Evolutionary conservation across 2,888 invertebrate species (phyloP).

Genomic region (Eurytoma californica): DNA sequence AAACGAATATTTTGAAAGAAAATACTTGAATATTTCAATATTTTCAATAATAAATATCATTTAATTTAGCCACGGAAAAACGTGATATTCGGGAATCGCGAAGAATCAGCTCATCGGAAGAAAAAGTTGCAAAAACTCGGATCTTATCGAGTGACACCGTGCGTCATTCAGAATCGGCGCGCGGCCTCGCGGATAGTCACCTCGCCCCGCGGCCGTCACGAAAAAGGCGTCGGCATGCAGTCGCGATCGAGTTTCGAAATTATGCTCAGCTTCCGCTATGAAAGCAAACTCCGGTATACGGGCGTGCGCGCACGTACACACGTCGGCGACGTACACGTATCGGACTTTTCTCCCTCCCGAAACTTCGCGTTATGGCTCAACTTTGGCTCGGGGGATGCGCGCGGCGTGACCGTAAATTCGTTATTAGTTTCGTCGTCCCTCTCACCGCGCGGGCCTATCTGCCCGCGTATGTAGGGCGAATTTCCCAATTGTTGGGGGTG

Average conservation of each 20-base stretch:
- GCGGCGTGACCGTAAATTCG: slow-evolving; percentile 52
- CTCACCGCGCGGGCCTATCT: not conserved
- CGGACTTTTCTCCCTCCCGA: slow-evolving; percentile 35
- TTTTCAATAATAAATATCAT: no score
- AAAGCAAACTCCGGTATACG: slow-evolving; percentile 35
- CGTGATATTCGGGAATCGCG: no score
- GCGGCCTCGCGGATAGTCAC: not conserved
- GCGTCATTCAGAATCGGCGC: not conserved
- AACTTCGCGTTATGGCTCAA: slow-evolving; percentile 51
- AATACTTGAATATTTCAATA: no score
- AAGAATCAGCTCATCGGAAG: no score
- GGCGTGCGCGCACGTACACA: not conserved
- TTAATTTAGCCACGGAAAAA: no score
- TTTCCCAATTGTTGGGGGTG: slow-evolving; percentile 36
- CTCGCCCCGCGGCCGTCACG: not conserved
- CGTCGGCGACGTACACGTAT: slow-evolving; percentile 18
- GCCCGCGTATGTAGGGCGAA: slow-evolving; percentile 32
- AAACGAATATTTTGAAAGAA: no score
- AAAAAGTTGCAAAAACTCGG: no score
- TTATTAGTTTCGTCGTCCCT: slow-evolving; percentile 44
- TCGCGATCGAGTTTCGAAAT: slow-evolving; percentile 42
- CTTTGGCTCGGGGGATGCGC: slow-evolving; percentile 41
- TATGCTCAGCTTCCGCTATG: slow-evolving; percentile 35
- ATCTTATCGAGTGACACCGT: not conserved
- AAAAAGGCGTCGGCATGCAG: slow-evolving; percentile 13